A percentile compares a stretch with the other conserved stretches of the same genome.
phyloP scores from a whole-genome alignment of 2,888 invertebrate species.

The Heliconius ismenius region DNA sequence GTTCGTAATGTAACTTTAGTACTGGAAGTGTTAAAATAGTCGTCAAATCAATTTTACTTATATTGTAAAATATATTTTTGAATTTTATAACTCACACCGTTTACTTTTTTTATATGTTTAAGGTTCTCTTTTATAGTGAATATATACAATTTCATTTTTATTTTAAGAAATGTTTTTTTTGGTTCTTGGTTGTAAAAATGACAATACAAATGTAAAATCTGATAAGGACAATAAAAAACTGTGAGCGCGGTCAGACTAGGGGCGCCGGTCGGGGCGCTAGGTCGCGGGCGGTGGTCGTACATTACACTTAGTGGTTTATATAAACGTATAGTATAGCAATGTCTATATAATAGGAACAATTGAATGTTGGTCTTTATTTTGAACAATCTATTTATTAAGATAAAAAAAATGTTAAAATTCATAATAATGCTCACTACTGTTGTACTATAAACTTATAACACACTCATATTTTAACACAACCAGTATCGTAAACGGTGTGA shows the following conservation, averaged over 20 bases:
- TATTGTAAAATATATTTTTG: neutral
- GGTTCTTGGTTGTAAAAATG: too few species aligned
- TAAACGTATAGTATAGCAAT: too few species aligned
- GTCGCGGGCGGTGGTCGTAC: neutral
- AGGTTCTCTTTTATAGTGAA: neutral
- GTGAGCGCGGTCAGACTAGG: neutral
- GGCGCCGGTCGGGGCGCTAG: too few species aligned
- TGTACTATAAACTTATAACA: too few species aligned
- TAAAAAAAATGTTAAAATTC: too few species aligned
- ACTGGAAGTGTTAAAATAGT: too few species aligned
- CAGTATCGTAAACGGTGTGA: slow-evolving; percentile 17
- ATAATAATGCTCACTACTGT: too few species aligned
- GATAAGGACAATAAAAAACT: neutral
- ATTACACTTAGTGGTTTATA: neutral
- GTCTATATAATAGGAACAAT: too few species aligned
- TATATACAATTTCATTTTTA: neutral
- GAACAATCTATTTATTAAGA: too few species aligned
- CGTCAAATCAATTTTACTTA: neutral
- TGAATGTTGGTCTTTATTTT: too few species aligned
- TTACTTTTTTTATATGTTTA: neutral
- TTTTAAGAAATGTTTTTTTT: neutral
- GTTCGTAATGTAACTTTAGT: neutral
- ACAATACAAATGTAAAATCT: neutral
- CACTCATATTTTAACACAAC: neutral
- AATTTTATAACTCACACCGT: slow-evolving; percentile 4